Base-by-base conservation (phyloP, 2,113 vertebrate species). In the Xiphias gladius region DNA sequence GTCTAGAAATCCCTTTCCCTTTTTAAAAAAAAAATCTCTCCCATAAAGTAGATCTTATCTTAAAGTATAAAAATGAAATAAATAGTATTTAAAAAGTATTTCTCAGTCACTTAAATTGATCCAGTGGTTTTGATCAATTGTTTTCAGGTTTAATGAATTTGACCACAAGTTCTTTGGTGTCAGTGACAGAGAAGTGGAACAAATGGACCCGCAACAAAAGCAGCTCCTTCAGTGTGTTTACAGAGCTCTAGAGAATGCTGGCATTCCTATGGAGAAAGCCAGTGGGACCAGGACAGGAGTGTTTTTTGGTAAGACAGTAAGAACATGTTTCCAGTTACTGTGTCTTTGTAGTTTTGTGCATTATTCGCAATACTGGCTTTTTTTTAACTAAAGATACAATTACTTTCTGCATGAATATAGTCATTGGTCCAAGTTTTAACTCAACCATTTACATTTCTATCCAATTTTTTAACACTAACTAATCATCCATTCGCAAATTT, bases 151-250 rank as follows among this genome's bases (percentile, higher is more conserved):
- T 57, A 97, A 97, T 91, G 88, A 95, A 64, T 96, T 96, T 86
- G 96, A 97, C 91, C 94, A 97, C 86, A 96, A 89, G 74, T 84
- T 97, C 20, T 97, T 96, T 72, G 93, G 95, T 62, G 96, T 97
- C 86, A 94, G 90, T 58, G 90, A 96, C 39, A 87, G 85, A 65
- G 96, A 97, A 88, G 94, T 94, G 35, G 91, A 95, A 64, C 88
- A 84, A 43, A 96, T 96, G 96, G 96, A 97, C 79, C 96, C 96
- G 0, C 95, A 96, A 26, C 96, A 96, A 13, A 97, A 97, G 75
- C 89, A 96, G 50, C 91, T 97, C 54, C 80, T 97, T 28, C 94
- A 96, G 88, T 97, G 96, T 67, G 95, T 95, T 0, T 97, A 95
- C 83, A 94, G 95, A 88, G 96, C 95, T 24, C 79, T 97, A 63